These are phyloP conservation scores for Cyanoliseus patagonus DNA, from an alignment of 2,113 vertebrate species.

Conservation along the genomic window DNA sequence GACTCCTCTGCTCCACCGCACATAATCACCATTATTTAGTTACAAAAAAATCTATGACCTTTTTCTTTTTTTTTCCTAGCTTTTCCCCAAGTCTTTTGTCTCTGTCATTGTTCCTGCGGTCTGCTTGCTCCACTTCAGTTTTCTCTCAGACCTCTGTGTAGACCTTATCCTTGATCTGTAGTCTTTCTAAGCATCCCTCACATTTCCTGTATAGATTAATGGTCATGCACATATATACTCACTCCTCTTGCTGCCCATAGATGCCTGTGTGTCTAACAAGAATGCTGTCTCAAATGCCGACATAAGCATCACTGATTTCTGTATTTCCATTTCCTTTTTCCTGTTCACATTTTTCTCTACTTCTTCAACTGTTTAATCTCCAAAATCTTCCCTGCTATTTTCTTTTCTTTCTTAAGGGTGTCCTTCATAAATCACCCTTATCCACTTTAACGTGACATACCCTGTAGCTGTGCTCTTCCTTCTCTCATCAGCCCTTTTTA, in stretches of 20 bases:
- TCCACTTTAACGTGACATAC: neutral
- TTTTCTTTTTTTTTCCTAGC: rapidly evolving
- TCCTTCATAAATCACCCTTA: neutral
- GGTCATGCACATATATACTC: no score
- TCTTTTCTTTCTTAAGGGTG: neutral
- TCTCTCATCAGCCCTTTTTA: neutral
- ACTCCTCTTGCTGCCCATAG: neutral
- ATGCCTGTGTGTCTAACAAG: neutral
- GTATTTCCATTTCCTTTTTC: neutral
- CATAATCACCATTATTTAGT: neutral
- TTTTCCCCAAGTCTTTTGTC: neutral
- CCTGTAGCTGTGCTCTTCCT: neutral
- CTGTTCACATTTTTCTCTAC: neutral
- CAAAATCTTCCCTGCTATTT: neutral
- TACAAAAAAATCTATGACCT: neutral
- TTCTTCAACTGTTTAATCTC: neutral
- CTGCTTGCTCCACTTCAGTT: neutral
- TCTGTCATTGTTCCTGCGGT: neutral
- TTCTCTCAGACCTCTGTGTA: neutral
- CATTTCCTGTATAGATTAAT: neutral
- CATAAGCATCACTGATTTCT: neutral
- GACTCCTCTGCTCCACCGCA: neutral
- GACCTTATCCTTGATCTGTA: neutral
- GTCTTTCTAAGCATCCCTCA: neutral
- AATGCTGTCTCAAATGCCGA: neutral